These are phyloP conservation scores for Hemicordylus capensis DNA, from an alignment of 2,113 vertebrate genomes.

Conservation along the genomic window DNA sequence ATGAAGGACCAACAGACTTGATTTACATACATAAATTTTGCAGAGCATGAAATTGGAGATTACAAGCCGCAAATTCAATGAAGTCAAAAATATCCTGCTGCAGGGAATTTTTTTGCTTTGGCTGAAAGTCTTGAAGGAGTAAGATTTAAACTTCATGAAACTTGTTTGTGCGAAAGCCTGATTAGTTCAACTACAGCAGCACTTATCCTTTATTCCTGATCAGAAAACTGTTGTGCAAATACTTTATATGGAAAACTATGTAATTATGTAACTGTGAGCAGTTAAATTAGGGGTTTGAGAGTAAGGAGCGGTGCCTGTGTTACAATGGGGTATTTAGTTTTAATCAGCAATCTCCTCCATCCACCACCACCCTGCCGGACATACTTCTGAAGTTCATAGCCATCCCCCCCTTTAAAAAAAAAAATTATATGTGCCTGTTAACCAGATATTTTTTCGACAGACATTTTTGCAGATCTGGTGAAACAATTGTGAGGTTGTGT, in stretches of 20 bases:
- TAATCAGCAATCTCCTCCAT: constrained; percentile 1
- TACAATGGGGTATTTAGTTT: constrained; percentile 33
- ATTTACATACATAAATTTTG: background rate
- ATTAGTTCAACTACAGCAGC: constrained; percentile 6
- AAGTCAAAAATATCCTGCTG: background rate
- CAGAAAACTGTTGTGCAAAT: constrained; percentile 26
- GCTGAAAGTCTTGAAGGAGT: constrained; percentile 9
- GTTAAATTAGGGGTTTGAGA: constrained; percentile 38
- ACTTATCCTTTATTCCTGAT: constrained; percentile 5
- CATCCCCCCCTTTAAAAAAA: background rate
- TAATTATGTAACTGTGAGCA: constrained; percentile 29
- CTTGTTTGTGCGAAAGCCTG: constrained; percentile 16
- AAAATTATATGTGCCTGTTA: background rate
- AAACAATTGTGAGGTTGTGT: background rate
- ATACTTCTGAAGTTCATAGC: background rate
- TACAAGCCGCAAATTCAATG: constrained; percentile 4
- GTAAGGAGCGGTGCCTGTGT: background rate
- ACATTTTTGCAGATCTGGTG: background rate
- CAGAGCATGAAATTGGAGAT: constrained; percentile 14
- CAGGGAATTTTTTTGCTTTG: background rate
- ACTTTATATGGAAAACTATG: constrained; percentile 19
- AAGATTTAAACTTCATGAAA: constrained; percentile 5
- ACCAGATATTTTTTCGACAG: background rate
- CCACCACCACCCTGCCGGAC: background rate
- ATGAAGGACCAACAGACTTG: background rate